Percentiles rank a stretch among this genome's conserved stretches.
These are phyloP conservation scores for Nicator chloris DNA, from an alignment of 2,113 vertebrate genomes.

Conservation along the genomic window DNA sequence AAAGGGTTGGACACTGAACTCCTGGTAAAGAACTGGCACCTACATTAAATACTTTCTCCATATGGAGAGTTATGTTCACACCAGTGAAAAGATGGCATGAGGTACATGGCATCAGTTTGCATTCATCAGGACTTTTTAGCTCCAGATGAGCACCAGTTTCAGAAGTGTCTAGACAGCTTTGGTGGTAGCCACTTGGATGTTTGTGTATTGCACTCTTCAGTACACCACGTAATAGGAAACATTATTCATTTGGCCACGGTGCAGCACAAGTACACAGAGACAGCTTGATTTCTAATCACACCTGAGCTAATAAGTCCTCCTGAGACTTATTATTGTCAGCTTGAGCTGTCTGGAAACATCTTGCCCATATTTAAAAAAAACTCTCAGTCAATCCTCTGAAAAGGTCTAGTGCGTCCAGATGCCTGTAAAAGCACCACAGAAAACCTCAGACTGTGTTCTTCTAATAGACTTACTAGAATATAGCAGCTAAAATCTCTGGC, in stretches of 20 bases:
- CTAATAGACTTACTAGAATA: not conserved
- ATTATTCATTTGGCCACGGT: not conserved
- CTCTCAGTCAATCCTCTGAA: not conserved
- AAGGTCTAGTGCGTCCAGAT: not conserved
- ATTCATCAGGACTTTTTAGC: not conserved
- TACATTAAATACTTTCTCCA: not conserved
- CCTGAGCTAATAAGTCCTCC: conserved; percentile 53
- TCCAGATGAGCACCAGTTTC: not conserved
- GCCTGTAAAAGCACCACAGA: not conserved
- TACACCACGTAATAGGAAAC: not conserved
- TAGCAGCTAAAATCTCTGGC: not conserved
- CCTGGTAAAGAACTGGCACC: not conserved
- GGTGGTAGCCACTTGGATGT: not conserved
- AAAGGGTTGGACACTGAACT: not conserved
- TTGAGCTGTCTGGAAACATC: not conserved
- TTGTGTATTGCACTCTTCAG: not conserved
- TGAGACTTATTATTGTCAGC: conserved; percentile 43
- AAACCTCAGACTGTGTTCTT: not conserved
- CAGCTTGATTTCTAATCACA: conserved; percentile 52
- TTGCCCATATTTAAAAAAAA: not conserved
- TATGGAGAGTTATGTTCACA: not conserved
- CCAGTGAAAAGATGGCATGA: not conserved
- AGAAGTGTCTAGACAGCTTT: not conserved
- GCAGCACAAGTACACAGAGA: not conserved
- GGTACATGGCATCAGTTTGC: not conserved